Evolutionary conservation across 2,797 vertebrate species (phyloP).

Genomic region (Distichodus sexfasciatus): DNA sequence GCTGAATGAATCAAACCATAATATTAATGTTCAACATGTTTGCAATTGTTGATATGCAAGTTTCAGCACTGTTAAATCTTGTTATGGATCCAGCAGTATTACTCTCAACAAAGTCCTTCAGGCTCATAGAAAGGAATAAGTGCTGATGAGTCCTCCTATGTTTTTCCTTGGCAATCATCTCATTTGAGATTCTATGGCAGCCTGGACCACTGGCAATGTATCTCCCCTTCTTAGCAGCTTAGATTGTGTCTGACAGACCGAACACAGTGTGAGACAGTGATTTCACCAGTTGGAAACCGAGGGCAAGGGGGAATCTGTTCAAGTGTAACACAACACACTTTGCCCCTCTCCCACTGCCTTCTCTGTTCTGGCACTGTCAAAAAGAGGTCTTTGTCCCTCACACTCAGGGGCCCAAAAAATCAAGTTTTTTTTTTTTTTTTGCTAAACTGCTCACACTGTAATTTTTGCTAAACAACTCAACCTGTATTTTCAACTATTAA

Average conservation of each 20-base stretch:
- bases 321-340: conserved; percentile 70
- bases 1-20: conserved; percentile 13
- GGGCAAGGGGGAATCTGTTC: conserved; percentile 56
- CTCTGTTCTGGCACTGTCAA: conserved; percentile 51
- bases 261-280: conserved; percentile 52
- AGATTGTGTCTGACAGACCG: conserved; percentile 28
- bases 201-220: not conserved
- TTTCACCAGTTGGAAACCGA: conserved; percentile 54
- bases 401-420: conserved; percentile 39
- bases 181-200: not conserved
- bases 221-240: conserved; percentile 29
- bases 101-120: too few species aligned
- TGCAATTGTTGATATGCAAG: not conserved
- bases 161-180: too few species aligned
- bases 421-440: too few species aligned
- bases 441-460: too few species aligned
- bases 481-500: too few species aligned
- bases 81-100: too few species aligned
- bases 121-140: too few species aligned
- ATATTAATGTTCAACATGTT: conserved; percentile 1
- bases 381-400: conserved; percentile 64
- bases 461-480: too few species aligned
- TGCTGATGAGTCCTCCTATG: too few species aligned
- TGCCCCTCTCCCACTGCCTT: conserved; percentile 34
- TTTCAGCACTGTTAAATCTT: not conserved